These are phyloP conservation scores for Scaptomyza pallida DNA, from an alignment of 1,140 invertebrate genomes.

Conservation along the genomic window DNA sequence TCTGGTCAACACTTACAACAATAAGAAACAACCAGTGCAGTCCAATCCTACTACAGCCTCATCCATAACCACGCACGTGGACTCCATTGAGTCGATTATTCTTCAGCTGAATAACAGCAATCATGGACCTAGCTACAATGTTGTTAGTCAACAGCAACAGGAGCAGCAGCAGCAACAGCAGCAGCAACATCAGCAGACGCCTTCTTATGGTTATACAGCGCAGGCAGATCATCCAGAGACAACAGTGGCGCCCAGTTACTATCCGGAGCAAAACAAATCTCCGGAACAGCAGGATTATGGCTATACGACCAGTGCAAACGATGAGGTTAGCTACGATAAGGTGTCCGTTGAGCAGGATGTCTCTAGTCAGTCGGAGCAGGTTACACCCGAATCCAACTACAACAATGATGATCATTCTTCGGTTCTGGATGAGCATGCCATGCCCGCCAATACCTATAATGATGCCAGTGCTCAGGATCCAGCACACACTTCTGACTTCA, in stretches of 20 bases:
- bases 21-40: constrained; percentile 53
- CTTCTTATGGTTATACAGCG: constrained; percentile 51
- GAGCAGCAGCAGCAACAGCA: constrained; percentile 80
- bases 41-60: constrained; percentile 65
- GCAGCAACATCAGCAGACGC: constrained; percentile 76
- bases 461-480: constrained; percentile 45
- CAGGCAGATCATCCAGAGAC: constrained; percentile 18
- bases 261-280: constrained; percentile 33
- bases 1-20: constrained; percentile 69
- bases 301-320: constrained; percentile 56
- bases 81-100: constrained; percentile 87
- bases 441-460: constrained; percentile 70
- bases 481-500: constrained; percentile 74
- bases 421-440: constrained; percentile 71
- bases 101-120: constrained; percentile 88
- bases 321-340: constrained; percentile 54
- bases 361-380: constrained; percentile 50
- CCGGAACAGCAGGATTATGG: constrained; percentile 56
- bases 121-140: constrained; percentile 83
- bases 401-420: constrained; percentile 57
- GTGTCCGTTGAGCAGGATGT: constrained; percentile 57
- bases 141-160: constrained; percentile 76
- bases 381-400: constrained; percentile 58
- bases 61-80: constrained; percentile 84
- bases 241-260: constrained; percentile 35